These are phyloP conservation scores for Drosophila nr. fundita DNA, from an alignment of 2,888 invertebrate genomes.

Conservation along the genomic window DNA sequence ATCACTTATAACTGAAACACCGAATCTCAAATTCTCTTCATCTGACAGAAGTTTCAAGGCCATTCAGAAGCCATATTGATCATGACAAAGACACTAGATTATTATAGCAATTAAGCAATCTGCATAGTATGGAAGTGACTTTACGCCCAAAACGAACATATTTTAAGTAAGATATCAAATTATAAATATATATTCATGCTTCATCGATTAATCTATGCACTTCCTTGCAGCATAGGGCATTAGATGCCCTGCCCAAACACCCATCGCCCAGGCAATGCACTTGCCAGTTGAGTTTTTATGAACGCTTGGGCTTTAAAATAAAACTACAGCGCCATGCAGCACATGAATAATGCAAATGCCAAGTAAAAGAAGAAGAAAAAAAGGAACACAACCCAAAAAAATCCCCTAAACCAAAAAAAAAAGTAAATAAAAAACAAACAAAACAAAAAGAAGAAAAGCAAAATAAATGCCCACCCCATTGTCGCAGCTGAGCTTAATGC, in stretches of 20 bases:
- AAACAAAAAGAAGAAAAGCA: slow-evolving; percentile 2
- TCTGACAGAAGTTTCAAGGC: not conserved
- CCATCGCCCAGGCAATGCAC: slow-evolving; percentile 56
- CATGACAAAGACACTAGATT: not conserved
- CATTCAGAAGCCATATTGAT: not conserved
- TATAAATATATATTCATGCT: not conserved
- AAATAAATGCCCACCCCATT: slow-evolving; percentile 19
- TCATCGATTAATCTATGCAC: slow-evolving; percentile 8
- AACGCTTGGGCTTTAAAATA: slow-evolving; percentile 72
- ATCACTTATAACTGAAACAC: not conserved
- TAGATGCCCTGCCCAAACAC: slow-evolving; percentile 7
- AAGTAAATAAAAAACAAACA: slow-evolving; percentile 4
- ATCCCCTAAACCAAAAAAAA: slow-evolving; percentile 14
- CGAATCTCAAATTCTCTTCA: slow-evolving; percentile 28
- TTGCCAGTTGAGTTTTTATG: slow-evolving; percentile 71
- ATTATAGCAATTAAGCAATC: not conserved
- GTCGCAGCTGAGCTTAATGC: slow-evolving; percentile 64
- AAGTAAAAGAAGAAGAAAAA: slow-evolving; percentile 25
- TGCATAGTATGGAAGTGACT: not conserved
- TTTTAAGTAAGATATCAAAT: not conserved
- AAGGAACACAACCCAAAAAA: slow-evolving; percentile 35
- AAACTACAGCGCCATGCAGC: slow-evolving; percentile 65
- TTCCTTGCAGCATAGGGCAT: slow-evolving; percentile 47
- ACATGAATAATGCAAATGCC: slow-evolving; percentile 76
- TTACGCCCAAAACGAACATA: not conserved